Evolutionary conservation across 2,888 invertebrate species (phyloP), one percentile per base, ranked within the genome.

Genomic region (Phytoseiulus persimilis): DNA sequence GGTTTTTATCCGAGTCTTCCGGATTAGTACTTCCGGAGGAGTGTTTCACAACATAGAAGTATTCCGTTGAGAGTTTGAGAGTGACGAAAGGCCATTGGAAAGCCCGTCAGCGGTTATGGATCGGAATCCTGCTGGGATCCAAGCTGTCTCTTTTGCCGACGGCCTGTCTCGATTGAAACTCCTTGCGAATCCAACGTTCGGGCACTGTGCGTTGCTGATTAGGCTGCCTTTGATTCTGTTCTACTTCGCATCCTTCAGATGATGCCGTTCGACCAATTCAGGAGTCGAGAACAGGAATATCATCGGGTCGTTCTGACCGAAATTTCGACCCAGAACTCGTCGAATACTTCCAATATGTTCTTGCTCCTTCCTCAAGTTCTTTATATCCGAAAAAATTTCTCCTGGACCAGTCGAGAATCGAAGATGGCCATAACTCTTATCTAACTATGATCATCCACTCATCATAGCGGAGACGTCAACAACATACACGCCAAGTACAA

Each of bases 321-420:
- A 46, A 6, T 14, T 46, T 65, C 65, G 65, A 65, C 65, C 18
- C 1, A 2, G 90, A 91, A 91, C 5, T 91, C 91, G 9, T 39
- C 39, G 9, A 39, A 90, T 91, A 91, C 83, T 90, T 91, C 87
- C 90, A 91, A 90, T 91, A 91, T 83, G 91, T 90, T 14, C 90
- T 90, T 45, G 90, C 89, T 11, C 83, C 90, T 84, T 91, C 90
- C n/a, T 90, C 90, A 32, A 33, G 32, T 9, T 90, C 46, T 14
- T 11, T 6, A 46, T 46, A 11, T 14, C 46, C 9, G 14, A 11
- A 14, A 6, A 6, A 14, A 14, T 6, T 46, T 46, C 46, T 14
- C 9, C 14, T 46, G 9, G 46, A 46, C 14, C 46, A 46, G 46
- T 46, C 46, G n/a, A n/a, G n/a, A n/a, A n/a, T n/a, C n/a, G 46